phyloP scores from a whole-genome alignment of 92 coral and sea anemone genomes.

The Scolanthus callimorphus region DNA sequence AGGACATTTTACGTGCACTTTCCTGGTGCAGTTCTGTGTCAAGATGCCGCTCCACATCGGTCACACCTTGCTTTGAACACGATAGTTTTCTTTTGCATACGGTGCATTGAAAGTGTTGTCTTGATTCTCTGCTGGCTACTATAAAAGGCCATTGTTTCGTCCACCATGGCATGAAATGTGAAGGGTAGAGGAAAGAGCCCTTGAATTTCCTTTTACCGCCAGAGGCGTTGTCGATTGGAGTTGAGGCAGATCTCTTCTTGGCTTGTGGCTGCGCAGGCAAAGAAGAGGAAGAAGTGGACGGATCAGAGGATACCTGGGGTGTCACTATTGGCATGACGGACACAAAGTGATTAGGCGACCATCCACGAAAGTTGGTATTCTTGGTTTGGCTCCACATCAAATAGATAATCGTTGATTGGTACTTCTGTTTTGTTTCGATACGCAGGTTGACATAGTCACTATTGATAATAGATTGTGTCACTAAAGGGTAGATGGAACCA shows the following conservation, averaged over 20 bases:
- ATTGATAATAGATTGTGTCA: constrained; percentile 30
- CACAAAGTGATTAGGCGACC: constrained; percentile 58
- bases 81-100: constrained; percentile 35
- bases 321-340: constrained; percentile 27
- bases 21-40: constrained; percentile 24
- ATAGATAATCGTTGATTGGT: constrained; percentile 12
- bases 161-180: constrained; percentile 37
- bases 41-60: constrained; percentile 42
- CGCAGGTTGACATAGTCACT: constrained; percentile 37
- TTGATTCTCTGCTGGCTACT: constrained; percentile 13
- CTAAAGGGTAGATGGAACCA: constrained; percentile 21
- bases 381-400: constrained; percentile 53
- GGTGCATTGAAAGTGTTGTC: constrained; percentile 34
- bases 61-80: constrained; percentile 52
- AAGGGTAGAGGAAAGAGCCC: constrained; percentile 32
- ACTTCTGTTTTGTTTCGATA: constrained; percentile 7
- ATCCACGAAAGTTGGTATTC: constrained; percentile 38
- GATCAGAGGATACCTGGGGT: constrained; percentile 11
- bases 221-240: too few species aligned
- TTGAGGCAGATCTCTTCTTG: too few species aligned
- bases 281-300: constrained; percentile 7
- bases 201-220: constrained; percentile 37
- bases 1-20: constrained; percentile 17
- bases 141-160: constrained; percentile 52
- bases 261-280: constrained; percentile 12